Conservation (phyloP, 2,888 invertebrate genomes). For the Plagodis pulveraria region DNA sequence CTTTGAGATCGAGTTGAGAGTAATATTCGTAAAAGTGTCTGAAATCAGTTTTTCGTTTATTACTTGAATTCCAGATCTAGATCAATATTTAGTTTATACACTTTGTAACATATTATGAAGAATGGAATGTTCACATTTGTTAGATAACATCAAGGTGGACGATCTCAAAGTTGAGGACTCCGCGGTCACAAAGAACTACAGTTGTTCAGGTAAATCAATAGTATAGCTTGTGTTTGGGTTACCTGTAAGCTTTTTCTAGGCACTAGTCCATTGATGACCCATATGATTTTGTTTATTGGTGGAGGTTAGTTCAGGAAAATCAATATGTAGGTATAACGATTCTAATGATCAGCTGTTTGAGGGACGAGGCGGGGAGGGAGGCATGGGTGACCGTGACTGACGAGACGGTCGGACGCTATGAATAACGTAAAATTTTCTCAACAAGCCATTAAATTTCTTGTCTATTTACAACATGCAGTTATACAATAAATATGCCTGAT, state of each 20-base stretch:
- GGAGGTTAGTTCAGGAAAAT: constrained; percentile 80
- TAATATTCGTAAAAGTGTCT: too few relatives aligned
- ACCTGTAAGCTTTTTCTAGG: constrained; percentile 30
- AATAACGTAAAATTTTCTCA: constrained; percentile 44
- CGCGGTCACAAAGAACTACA: constrained; percentile 86
- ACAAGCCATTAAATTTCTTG: constrained; percentile 27
- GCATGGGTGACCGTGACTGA: constrained; percentile 76
- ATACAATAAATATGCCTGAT: constrained; percentile 3
- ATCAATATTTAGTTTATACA: too few relatives aligned
- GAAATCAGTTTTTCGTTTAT: too few relatives aligned
- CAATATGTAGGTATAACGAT: constrained; percentile 70
- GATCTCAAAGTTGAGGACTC: constrained; percentile 78
- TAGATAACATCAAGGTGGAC: constrained; percentile 86
- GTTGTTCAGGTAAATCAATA: constrained; percentile 86
- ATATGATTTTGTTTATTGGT: constrained; percentile 47
- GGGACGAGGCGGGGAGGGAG: constrained; percentile 66
- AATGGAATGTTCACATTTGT: constrained; percentile 90
- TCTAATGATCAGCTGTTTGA: constrained; percentile 82
- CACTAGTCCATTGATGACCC: constrained; percentile 31
- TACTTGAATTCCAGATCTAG: too few relatives aligned
- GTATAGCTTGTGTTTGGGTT: constrained; percentile 42
- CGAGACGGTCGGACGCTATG: constrained; percentile 61
- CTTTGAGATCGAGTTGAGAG: too few relatives aligned
- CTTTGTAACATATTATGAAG: constrained; percentile 61
- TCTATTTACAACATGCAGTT: constrained; percentile 42